phyloP scores from a whole-genome alignment of 2,113 vertebrate species.

The Nestor notabilis region DNA sequence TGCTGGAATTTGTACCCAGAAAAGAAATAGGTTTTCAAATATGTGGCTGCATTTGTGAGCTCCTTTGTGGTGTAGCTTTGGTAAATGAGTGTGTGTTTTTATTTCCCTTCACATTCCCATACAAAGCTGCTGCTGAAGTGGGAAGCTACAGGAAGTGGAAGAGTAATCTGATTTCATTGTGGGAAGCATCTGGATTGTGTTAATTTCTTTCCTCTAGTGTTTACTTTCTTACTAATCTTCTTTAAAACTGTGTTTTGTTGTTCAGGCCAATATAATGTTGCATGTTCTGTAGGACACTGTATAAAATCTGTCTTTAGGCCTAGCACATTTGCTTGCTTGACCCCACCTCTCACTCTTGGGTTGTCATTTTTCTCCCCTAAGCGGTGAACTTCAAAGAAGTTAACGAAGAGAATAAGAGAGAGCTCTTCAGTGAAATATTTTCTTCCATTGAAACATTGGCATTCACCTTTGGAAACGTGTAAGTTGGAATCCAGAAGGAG shows the following conservation, averaged over 20 bases:
- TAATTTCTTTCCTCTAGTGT: not conserved
- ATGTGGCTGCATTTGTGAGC: not conserved
- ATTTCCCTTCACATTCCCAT: not conserved
- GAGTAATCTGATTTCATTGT: not conserved
- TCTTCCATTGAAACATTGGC: conserved; percentile 93
- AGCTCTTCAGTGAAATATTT: conserved; percentile 91
- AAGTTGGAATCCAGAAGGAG: conserved; percentile 73
- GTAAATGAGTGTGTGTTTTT: not conserved
- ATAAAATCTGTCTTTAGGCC: not conserved
- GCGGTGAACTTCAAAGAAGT: conserved; percentile 96
- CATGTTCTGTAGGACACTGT: not conserved
- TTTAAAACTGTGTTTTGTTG: not conserved
- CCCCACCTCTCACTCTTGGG: not conserved
- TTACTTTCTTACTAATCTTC: not conserved
- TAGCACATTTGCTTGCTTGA: not conserved
- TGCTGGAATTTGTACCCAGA: not conserved
- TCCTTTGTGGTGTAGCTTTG: not conserved
- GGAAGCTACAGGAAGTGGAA: not conserved
- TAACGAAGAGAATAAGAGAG: conserved; percentile 92
- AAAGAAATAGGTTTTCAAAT: not conserved
- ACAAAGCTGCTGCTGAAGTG: not conserved
- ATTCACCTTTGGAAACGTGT: conserved; percentile 98
- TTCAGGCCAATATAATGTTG: not conserved
- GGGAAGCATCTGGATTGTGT: not conserved
- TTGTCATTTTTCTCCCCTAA: conserved; percentile 55